Evolutionary conservation across 92 coral and sea anemone species (phyloP), one percentile per base, ranked within the genome.

Genomic region (Galaxea fascicularis): DNA sequence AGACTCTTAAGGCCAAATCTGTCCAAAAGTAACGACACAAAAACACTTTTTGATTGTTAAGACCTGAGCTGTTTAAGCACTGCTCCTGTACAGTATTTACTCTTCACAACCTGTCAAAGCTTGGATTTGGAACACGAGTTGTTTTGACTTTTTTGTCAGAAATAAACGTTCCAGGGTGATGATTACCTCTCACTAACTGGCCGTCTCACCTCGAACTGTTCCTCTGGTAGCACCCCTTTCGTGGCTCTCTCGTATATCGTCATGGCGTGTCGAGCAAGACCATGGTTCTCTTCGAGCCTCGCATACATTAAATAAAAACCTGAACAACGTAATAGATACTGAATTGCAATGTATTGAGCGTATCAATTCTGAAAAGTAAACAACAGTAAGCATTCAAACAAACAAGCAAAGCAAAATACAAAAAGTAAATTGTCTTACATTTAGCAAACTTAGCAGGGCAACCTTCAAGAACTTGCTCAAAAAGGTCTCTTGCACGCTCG

Each of bases 191-290:
- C 22, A 28, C 22, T 10, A 62, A 24, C 57, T 24, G 26, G 46
- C 15, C 22, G 25, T 14, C 84, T 22, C 73, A 96, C 99, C 92
- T 96, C 99, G 82, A 93, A 92, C 89, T 96, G 96, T 73, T 96
- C 99, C 83, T 91, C 95, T 8, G 99, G 99, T 3, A 91, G 64
- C 51, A 96, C 99, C 22, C 91, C 99, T 80, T 88, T 96, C 63
- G 99, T 97, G 4, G 99, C 92, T 53, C 99, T 85, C 45, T 97
- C 99, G 82, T 97, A 97, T 24, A 97, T 85, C 18, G 99, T 84
- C 99, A 97, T 97, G 0, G 99, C 99, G 65, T 97, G 99, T 62
- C 99, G 99, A 18, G 99, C 99, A 51, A 97, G 93, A 82, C 99
- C 99, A 86, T 97, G 99, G 26, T 94, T 92, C 93, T 97, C 99